phyloP scores from a whole-genome alignment of 2,888 invertebrate species.

The Caenorhabditis macrosperma region DNA sequence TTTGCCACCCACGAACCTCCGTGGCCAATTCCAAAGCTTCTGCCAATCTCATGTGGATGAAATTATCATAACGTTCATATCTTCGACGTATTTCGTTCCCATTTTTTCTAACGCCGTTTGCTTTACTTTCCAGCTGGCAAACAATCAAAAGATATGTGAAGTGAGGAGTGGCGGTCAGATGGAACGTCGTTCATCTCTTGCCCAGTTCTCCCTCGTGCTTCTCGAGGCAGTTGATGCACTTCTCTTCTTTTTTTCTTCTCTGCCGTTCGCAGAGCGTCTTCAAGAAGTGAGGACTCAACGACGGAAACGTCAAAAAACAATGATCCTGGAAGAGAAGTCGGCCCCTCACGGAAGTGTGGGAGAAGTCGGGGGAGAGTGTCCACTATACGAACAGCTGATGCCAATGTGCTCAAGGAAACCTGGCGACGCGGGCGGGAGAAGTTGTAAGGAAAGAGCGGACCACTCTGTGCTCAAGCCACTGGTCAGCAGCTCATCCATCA shows the following conservation, averaged over 20 bases:
- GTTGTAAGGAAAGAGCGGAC: constrained; percentile 15
- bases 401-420: constrained; percentile 40
- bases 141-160: constrained; percentile 39
- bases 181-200: neutral
- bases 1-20: neutral
- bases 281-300: neutral
- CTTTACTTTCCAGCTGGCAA: constrained; percentile 54
- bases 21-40: neutral
- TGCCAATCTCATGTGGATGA: constrained; percentile 36
- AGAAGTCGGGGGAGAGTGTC: constrained; percentile 46
- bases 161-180: constrained; percentile 20
- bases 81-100: constrained; percentile 11
- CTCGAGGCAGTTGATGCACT: neutral
- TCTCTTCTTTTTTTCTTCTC: neutral
- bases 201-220: neutral
- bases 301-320: constrained; percentile 32
- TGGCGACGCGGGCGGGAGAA: constrained; percentile 17
- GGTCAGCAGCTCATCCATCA: constrained; percentile 58
- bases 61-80: constrained; percentile 54
- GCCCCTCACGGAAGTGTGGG: constrained; percentile 31
- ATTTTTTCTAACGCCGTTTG: constrained; percentile 12
- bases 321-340: neutral
- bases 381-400: constrained; percentile 72
- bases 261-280: neutral
- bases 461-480: constrained; percentile 39